These are phyloP conservation scores for Strix aluco DNA, from an alignment of 2,113 vertebrate genomes.

Conservation along the genomic window DNA sequence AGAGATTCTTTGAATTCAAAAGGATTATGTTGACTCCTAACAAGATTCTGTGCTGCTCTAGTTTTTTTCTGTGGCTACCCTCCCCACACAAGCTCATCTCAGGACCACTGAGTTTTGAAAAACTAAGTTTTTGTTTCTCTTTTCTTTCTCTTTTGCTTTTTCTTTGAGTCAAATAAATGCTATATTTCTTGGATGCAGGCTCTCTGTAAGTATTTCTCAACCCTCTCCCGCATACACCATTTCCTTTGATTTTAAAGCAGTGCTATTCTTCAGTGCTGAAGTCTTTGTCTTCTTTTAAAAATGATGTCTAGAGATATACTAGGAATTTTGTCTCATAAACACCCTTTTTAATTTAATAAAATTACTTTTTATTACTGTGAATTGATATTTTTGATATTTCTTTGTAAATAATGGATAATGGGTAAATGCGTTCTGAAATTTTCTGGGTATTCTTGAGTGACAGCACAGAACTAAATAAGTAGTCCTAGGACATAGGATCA, in stretches of 20 bases:
- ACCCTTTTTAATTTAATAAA: neutral
- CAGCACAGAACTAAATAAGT: neutral
- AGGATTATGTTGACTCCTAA: neutral
- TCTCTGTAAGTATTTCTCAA: neutral
- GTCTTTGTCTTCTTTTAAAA: neutral
- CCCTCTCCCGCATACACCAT: neutral
- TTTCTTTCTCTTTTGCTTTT: neutral
- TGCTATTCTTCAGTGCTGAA: neutral
- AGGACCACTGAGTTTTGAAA: neutral
- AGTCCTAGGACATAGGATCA: neutral
- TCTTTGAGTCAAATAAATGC: neutral
- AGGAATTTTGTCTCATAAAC: neutral
- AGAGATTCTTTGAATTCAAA: neutral
- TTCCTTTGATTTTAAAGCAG: neutral
- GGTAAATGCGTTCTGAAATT: neutral
- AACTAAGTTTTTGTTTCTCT: neutral
- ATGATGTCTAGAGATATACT: neutral
- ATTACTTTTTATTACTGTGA: neutral
- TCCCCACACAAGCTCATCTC: neutral
- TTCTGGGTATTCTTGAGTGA: neutral
- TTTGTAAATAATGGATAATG: neutral
- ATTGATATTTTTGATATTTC: neutral
- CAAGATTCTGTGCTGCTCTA: neutral
- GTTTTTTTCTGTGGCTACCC: neutral
- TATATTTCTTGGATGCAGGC: neutral